These are phyloP conservation scores for Poecile atricapillus DNA, from an alignment of 2,113 vertebrate species.

Conservation along the genomic window DNA sequence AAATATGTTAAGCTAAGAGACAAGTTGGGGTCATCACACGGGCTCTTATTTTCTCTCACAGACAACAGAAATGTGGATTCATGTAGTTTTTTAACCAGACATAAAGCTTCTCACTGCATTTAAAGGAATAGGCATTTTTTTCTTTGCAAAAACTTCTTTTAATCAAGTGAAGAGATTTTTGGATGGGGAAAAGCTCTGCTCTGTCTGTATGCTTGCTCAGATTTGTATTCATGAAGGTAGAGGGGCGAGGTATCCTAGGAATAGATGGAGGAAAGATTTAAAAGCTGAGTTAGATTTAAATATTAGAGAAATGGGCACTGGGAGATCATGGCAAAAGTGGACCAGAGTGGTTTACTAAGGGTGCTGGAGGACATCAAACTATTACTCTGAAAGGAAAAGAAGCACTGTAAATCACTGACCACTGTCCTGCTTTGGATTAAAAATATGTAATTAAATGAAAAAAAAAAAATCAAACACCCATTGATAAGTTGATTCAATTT, in stretches of 20 bases:
- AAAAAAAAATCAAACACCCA: rapidly evolving
- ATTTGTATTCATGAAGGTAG: not conserved
- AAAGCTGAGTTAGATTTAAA: not conserved
- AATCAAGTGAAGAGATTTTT: not conserved
- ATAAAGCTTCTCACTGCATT: not conserved
- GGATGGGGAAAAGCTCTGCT: not conserved
- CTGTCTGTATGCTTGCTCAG: not conserved
- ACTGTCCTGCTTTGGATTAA: not conserved
- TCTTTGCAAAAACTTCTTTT: not conserved
- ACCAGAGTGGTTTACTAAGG: not conserved
- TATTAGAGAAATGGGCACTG: not conserved
- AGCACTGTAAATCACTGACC: not conserved
- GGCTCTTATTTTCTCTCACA: not conserved
- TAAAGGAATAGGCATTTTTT: not conserved
- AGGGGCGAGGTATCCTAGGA: not conserved
- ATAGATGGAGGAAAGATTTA: not conserved
- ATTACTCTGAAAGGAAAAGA: not conserved
- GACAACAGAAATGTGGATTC: not conserved
- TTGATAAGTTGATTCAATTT: not conserved
- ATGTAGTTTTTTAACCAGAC: not conserved
- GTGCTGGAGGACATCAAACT: not conserved
- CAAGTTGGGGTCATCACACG: not conserved
- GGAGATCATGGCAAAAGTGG: not conserved
- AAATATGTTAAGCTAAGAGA: not conserved
- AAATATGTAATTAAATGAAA: not conserved